These are phyloP conservation scores for Scaptomyza pallida DNA, from an alignment of 1,140 invertebrate species.

Conservation along the genomic window DNA sequence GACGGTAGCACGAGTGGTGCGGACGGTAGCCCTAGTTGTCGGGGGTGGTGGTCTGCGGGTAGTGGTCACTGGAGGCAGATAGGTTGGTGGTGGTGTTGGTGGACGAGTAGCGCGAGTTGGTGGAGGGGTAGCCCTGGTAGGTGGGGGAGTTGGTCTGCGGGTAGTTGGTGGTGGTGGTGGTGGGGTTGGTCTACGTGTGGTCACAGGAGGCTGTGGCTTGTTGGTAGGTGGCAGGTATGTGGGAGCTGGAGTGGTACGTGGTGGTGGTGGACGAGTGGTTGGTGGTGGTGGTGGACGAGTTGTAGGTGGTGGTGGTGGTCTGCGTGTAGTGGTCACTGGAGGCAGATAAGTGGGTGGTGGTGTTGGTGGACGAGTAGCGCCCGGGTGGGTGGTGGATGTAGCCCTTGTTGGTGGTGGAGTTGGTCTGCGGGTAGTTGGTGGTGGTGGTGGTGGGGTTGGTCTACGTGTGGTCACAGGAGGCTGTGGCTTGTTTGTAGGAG, in stretches of 20 bases:
- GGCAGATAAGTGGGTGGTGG: constrained; percentile 38
- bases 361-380: constrained; percentile 34
- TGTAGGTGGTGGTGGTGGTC: constrained; percentile 22
- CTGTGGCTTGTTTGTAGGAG: constrained; percentile 45
- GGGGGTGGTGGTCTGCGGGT: constrained; percentile 28
- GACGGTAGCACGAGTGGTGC: constrained; percentile 33
- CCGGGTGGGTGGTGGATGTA: constrained; percentile 32
- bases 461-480: constrained; percentile 31
- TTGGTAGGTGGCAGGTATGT: constrained; percentile 56
- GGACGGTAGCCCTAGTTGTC: constrained; percentile 28
- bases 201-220: constrained; percentile 32
- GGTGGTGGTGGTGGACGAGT: constrained; percentile 15
- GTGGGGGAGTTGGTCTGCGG: constrained; percentile 30
- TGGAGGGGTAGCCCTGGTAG: constrained; percentile 33
- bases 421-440: constrained; percentile 35
- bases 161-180: constrained; percentile 15
- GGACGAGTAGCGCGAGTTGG: constrained; percentile 42
- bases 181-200: constrained; percentile 49
- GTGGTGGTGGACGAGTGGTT: constrained; percentile 23
- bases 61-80: constrained; percentile 41
- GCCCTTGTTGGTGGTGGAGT: constrained; percentile 42
- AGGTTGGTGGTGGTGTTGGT: constrained; percentile 35
- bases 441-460: constrained; percentile 6
- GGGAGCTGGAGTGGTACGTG: constrained; percentile 11
- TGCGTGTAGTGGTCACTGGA: background rate